Evolutionary conservation across 2,888 invertebrate genomes (phyloP).

Genomic region (Agonum fuliginosum): DNA sequence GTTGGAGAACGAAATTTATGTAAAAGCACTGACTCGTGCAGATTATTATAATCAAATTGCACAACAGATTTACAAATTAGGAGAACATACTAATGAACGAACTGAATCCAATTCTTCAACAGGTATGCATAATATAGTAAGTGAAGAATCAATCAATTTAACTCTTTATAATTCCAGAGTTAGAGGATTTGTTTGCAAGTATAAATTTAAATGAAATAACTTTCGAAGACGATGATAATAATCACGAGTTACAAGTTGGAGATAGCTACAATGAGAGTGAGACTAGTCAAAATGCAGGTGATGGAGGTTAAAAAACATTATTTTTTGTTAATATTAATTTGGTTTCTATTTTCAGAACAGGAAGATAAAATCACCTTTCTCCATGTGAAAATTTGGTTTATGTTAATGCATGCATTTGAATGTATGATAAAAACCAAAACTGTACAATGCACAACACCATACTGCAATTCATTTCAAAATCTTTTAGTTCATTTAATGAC

Average conservation of each 20-base stretch:
- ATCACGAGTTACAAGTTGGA: not conserved
- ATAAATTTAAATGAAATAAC: not conserved
- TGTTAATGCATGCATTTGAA: not conserved
- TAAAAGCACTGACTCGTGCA: conserved; percentile 10
- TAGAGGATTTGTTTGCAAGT: conserved; percentile 6
- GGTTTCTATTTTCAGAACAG: not conserved
- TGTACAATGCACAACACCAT: not conserved
- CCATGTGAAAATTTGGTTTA: not conserved
- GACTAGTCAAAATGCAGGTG: not conserved
- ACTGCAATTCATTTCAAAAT: not conserved
- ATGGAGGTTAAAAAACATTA: too few species aligned
- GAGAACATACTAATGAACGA: not conserved
- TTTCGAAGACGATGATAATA: not conserved
- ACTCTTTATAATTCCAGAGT: not conserved
- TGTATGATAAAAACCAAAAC: not conserved
- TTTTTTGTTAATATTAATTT: not conserved
- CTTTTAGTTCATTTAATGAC: not conserved
- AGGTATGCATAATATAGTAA: conserved; percentile 9
- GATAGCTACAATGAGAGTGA: not conserved
- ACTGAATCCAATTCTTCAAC: not conserved
- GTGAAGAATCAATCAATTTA: not conserved
- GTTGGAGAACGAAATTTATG: conserved; percentile 13
- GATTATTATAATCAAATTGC: conserved; percentile 47
- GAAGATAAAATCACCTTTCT: not conserved
- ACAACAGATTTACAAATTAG: conserved; percentile 22